Conservation (phyloP, 2,888 invertebrate genomes). For the Lomographa bimaculata region DNA sequence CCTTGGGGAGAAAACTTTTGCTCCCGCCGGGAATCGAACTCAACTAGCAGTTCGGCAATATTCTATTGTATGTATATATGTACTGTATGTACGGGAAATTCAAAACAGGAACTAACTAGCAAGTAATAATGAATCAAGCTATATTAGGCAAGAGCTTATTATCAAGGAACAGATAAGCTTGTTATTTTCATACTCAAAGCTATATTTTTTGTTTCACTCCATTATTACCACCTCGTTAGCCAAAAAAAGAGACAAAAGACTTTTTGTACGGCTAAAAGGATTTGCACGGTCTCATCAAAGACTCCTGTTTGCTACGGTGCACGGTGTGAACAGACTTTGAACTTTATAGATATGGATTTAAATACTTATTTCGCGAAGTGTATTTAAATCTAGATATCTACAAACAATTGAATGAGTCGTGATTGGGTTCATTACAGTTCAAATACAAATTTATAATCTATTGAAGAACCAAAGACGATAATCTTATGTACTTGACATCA, state of each 20-base stretch:
- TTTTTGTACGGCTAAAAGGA: constrained; percentile 51
- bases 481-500: constrained; percentile 17
- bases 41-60: too few relatives aligned
- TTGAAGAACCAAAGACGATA: constrained; percentile 7
- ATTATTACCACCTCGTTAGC: constrained; percentile 51
- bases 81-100: neutral
- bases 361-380: constrained; percentile 21
- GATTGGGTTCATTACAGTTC: constrained; percentile 50
- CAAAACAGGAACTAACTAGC: neutral
- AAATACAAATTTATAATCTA: constrained; percentile 21
- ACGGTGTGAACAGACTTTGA: constrained; percentile 19
- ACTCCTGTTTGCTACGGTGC: constrained; percentile 42
- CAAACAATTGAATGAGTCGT: constrained; percentile 57
- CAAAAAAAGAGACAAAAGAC: constrained; percentile 50
- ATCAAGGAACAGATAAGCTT: constrained; percentile 21
- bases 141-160: constrained; percentile 5
- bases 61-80: too few relatives aligned
- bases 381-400: constrained; percentile 48
- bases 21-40: too few relatives aligned
- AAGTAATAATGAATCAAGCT: constrained; percentile 3
- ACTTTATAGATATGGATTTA: constrained; percentile 13
- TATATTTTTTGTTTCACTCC: constrained; percentile 42
- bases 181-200: constrained; percentile 36
- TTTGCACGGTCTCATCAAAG: constrained; percentile 54
- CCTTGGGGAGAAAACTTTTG: too few relatives aligned